Percentiles rank a stretch among this genome's conserved stretches.
Evolutionary conservation across 37 sponge, comb jelly and placozoan genomes (phyloP).

Genomic region (Crambe crambe): DNA sequence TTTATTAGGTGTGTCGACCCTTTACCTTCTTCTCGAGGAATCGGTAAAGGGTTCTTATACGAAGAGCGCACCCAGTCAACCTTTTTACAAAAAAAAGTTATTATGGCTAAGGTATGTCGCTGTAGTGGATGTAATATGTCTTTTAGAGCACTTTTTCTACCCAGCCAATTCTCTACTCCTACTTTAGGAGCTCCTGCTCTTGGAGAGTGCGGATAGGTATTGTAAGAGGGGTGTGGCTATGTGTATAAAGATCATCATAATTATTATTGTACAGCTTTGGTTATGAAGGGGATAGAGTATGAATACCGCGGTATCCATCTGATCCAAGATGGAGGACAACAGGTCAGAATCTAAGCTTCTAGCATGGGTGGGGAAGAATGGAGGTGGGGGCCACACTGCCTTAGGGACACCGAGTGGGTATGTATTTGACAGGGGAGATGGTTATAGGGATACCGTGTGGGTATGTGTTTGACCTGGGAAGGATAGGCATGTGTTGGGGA

Average conservation of each 20-base stretch:
- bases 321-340: conserved; percentile 97
- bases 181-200: conserved; percentile 97
- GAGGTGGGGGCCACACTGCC: too few relatives aligned
- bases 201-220: conserved; percentile 97
- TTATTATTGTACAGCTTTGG: conserved; percentile 69
- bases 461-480: too few relatives aligned
- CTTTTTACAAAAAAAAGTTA: neutral
- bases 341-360: conserved; percentile 70
- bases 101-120: neutral
- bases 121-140: too few relatives aligned
- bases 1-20: too few relatives aligned
- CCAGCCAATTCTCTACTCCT: conserved; percentile 92
- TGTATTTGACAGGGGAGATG: too few relatives aligned
- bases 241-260: neutral
- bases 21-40: too few relatives aligned
- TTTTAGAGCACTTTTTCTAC: neutral
- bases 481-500: too few relatives aligned
- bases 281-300: conserved; percentile 92
- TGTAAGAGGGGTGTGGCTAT: neutral
- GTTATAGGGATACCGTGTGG: too few relatives aligned
- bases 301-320: conserved; percentile 87
- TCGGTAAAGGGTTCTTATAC: too few relatives aligned
- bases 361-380: too few relatives aligned
- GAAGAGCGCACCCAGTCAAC: neutral
- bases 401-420: too few relatives aligned